Conservation (phyloP, 2,888 invertebrate species). For the Rhaphigaster nebulosa region DNA sequence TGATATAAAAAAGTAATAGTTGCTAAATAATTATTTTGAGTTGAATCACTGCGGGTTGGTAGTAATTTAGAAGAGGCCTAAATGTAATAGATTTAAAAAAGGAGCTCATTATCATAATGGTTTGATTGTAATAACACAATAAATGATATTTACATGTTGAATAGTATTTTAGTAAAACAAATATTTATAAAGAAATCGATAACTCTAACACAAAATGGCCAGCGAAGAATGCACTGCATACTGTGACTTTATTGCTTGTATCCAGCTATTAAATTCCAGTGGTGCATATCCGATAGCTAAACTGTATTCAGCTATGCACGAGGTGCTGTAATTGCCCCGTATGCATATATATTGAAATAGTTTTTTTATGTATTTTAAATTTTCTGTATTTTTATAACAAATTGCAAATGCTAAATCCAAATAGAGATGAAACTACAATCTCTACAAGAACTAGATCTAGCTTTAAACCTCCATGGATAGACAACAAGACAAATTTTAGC, state of each 20-base stretch:
- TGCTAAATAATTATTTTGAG: too few species aligned
- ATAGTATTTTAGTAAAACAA: background rate
- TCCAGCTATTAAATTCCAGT: background rate
- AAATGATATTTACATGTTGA: background rate
- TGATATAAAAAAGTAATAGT: too few species aligned
- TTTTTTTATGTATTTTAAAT: too few species aligned
- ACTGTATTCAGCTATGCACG: background rate
- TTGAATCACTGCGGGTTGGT: too few species aligned
- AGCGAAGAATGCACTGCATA: background rate
- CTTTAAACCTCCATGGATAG: too few species aligned
- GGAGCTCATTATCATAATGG: too few species aligned
- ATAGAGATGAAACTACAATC: too few species aligned
- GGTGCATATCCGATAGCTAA: background rate
- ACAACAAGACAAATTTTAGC: too few species aligned
- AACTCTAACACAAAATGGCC: background rate
- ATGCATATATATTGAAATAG: background rate
- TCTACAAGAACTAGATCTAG: too few species aligned
- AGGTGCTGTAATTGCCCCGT: background rate
- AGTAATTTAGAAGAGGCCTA: background rate
- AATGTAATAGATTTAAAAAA: too few species aligned
- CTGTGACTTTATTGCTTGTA: background rate
- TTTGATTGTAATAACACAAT: background rate
- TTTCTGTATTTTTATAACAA: too few species aligned
- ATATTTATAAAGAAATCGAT: background rate
- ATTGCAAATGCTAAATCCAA: too few species aligned